A percentile compares a stretch with the other conserved stretches of the same genome.
phyloP scores from a whole-genome alignment of 2,797 vertebrate species.

The Sandelia bainsii region DNA sequence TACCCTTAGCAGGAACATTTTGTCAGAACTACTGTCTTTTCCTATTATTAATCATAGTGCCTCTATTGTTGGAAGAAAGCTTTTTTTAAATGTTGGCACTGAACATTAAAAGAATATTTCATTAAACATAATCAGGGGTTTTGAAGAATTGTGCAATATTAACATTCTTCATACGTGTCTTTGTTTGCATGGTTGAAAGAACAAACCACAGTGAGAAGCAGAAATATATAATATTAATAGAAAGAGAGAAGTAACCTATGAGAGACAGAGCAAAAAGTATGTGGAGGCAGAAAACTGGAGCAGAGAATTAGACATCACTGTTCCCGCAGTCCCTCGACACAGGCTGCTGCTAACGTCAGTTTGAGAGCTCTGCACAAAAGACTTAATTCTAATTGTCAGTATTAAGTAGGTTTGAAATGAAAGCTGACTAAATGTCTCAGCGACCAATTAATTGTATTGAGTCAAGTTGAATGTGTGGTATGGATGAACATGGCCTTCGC shows the following conservation, averaged over 20 bases:
- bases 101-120: background rate
- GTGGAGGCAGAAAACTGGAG: slow-evolving; percentile 11
- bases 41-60: background rate
- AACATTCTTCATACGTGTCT: background rate
- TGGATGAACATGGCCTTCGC: slow-evolving; percentile 28
- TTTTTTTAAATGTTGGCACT: background rate
- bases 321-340: slow-evolving; percentile 9
- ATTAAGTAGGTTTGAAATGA: slow-evolving; percentile 32
- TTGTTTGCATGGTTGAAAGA: background rate
- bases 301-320: slow-evolving; percentile 22
- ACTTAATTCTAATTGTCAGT: slow-evolving; percentile 34
- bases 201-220: background rate
- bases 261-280: background rate
- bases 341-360: slow-evolving; percentile 10
- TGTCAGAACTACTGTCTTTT: too few species aligned
- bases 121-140: background rate
- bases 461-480: slow-evolving; percentile 9
- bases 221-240: slow-evolving; percentile 4
- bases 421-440: slow-evolving; percentile 23
- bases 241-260: background rate
- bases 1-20: too few species aligned
- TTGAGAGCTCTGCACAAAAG: slow-evolving; percentile 18
- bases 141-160: background rate
- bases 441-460: slow-evolving; percentile 23
- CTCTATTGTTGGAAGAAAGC: background rate